These are phyloP conservation scores for Drosophila parvula DNA, from an alignment of 1,140 invertebrate genomes.

Conservation along the genomic window DNA sequence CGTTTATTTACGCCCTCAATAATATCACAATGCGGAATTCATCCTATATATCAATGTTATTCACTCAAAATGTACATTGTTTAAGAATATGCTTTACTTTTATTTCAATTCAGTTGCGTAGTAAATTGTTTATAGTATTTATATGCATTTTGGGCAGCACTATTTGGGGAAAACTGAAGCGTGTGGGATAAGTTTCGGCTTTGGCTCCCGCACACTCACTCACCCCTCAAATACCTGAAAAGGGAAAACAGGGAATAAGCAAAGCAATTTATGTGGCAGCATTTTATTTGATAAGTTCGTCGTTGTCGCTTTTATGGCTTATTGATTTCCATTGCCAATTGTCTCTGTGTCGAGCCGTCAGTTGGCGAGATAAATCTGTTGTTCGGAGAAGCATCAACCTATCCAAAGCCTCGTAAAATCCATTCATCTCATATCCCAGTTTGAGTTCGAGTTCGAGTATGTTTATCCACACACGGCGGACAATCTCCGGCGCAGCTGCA, in stretches of 20 bases:
- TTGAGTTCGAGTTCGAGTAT: slow-evolving; percentile 11
- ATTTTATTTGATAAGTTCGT: slow-evolving; percentile 73
- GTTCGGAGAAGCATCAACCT: neutral
- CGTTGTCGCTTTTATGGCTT: slow-evolving; percentile 67
- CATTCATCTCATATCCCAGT: neutral
- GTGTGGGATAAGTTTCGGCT: slow-evolving; percentile 22
- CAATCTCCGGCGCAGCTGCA: slow-evolving; percentile 30
- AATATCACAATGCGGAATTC: too few species aligned
- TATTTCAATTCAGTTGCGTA: neutral
- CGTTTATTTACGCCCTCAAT: too few species aligned
- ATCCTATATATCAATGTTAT: too few species aligned
- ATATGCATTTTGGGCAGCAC: slow-evolving; percentile 1
- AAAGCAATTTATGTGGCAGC: slow-evolving; percentile 42
- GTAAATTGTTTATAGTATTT: neutral
- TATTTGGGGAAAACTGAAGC: slow-evolving; percentile 1
- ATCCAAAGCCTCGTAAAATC: slow-evolving; percentile 25
- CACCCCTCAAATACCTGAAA: slow-evolving; percentile 2
- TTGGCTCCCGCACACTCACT: slow-evolving; percentile 20
- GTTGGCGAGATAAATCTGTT: slow-evolving; percentile 65
- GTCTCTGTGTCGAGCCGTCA: slow-evolving; percentile 48
- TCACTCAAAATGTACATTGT: too few species aligned
- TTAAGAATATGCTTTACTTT: neutral
- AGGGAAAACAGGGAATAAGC: slow-evolving; percentile 4
- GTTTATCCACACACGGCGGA: slow-evolving; percentile 28
- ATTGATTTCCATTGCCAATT: slow-evolving; percentile 69